phyloP scores from a whole-genome alignment of 1,140 invertebrate species.

The Trigoniulus corallinus region DNA sequence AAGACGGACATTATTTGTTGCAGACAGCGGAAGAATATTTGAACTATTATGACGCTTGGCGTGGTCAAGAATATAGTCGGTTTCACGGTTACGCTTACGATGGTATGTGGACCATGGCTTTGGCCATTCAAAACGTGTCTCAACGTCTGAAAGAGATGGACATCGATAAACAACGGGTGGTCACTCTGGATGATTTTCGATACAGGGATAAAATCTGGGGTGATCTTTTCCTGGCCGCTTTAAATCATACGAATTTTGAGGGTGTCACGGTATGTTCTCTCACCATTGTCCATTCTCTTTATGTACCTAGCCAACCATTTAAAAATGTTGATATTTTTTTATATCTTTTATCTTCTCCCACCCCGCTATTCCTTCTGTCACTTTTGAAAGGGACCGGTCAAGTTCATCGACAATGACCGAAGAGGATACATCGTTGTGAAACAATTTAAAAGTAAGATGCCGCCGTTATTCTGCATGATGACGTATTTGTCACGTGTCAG shows the following conservation, averaged over 20 bases:
- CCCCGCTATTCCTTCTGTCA: conserved; percentile 7
- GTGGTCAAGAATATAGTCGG: conserved; percentile 67
- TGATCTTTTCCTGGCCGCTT: conserved; percentile 61
- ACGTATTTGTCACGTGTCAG: not conserved
- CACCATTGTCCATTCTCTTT: conserved; percentile 1
- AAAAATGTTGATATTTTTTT: conserved; percentile 4
- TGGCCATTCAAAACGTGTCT: conserved; percentile 74
- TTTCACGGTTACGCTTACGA: conserved; percentile 97
- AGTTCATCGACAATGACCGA: conserved; percentile 88
- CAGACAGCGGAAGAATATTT: conserved; percentile 80
- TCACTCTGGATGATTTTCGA: conserved; percentile 39
- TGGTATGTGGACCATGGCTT: conserved; percentile 87
- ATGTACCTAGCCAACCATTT: too few species aligned
- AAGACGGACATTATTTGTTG: too few species aligned
- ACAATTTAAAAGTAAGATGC: conserved; percentile 69
- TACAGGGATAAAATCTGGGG: conserved; percentile 80
- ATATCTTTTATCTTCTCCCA: conserved; percentile 1
- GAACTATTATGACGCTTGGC: conserved; percentile 57
- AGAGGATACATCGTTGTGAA: conserved; percentile 83
- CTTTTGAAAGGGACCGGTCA: conserved; percentile 75
- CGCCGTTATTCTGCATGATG: too few species aligned
- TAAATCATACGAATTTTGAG: conserved; percentile 79
- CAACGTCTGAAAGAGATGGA: conserved; percentile 32
- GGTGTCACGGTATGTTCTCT: conserved; percentile 65
- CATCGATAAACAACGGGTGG: not conserved